These are phyloP conservation scores for Garra rufa DNA, from an alignment of 2,113 vertebrate genomes.

Conservation along the genomic window DNA sequence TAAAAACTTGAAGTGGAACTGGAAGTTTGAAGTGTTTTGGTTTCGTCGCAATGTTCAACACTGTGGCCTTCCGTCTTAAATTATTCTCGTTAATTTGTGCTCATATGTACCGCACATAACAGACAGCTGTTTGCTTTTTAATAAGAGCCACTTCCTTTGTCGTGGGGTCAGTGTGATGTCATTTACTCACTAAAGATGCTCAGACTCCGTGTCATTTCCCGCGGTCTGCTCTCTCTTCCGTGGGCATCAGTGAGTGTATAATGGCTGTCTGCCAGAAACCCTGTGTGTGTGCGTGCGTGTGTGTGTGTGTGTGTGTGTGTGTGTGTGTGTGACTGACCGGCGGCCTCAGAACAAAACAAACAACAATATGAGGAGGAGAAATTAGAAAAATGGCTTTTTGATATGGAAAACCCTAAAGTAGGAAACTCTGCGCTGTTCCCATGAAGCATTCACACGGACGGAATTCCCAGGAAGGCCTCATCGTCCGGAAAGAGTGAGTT, in stretches of 20 bases:
- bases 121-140: neutral
- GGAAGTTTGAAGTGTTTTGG: neutral
- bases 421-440: neutral
- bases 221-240: neutral
- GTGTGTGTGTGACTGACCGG: neutral
- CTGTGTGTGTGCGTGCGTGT: too few species aligned
- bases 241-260: neutral
- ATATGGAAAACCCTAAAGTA: neutral
- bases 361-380: neutral
- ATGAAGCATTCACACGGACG: neutral
- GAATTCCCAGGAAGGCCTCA: neutral
- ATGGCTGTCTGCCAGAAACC: neutral
- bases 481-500: neutral
- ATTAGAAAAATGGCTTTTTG: neutral
- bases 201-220: too few species aligned
- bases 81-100: too few species aligned
- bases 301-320: too few species aligned
- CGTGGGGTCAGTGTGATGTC: neutral
- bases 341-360: neutral
- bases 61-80: too few species aligned
- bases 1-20: too few species aligned
- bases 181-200: neutral
- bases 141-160: neutral
- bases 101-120: neutral
- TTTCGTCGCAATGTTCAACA: neutral